phyloP scores from a whole-genome alignment of 1,140 invertebrate genomes.

The Papilio polyxenes region DNA sequence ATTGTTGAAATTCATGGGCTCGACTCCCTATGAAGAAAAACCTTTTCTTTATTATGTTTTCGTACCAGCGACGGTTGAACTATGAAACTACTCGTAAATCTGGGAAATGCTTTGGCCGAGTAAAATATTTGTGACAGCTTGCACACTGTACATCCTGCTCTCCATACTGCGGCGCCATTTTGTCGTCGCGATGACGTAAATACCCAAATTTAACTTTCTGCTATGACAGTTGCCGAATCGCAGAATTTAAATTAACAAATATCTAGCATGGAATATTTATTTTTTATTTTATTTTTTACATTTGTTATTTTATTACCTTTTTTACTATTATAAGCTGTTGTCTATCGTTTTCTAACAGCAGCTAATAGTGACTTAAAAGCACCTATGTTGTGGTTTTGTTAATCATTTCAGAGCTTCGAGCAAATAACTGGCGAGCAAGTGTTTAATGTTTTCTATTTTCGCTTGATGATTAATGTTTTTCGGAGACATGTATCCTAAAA shows the following conservation, averaged over 20 bases:
- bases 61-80: too few species aligned
- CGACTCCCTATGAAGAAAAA: too few species aligned
- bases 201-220: conserved; percentile 12
- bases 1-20: too few species aligned
- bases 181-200: conserved; percentile 9
- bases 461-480: too few species aligned
- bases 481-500: too few species aligned
- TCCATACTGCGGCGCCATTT: not conserved
- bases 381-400: too few species aligned
- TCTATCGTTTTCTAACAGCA: not conserved
- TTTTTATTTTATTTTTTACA: too few species aligned
- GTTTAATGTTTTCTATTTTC: too few species aligned
- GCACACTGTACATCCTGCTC: not conserved
- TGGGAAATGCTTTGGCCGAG: not conserved
- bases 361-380: too few species aligned
- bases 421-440: too few species aligned
- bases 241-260: conserved; percentile 2
- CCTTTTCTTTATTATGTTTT: too few species aligned
- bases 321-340: not conserved
- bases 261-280: conserved; percentile 14
- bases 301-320: not conserved
- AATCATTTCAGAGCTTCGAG: too few species aligned
- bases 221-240: not conserved
- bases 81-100: not conserved
- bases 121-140: conserved; percentile 13